Evolutionary conservation across 2,113 vertebrate genomes (phyloP).

Genomic region (Bos javanicus): DNA sequence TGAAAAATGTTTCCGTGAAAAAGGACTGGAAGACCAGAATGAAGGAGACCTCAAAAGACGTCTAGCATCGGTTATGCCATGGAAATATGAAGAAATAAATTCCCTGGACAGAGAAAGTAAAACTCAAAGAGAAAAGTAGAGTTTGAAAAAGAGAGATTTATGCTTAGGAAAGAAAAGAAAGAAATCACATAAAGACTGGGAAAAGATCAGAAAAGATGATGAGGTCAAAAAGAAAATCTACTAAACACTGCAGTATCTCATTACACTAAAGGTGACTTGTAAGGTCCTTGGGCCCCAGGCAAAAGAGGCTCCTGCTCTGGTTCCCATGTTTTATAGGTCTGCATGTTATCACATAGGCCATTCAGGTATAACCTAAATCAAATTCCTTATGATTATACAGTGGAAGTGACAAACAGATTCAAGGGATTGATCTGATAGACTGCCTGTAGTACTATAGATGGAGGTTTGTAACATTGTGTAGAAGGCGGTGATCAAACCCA

Average conservation of each 20-base stretch:
- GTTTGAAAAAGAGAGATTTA: not conserved
- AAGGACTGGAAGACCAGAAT: not conserved
- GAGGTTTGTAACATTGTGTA: not conserved
- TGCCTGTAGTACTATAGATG: not conserved
- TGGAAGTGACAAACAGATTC: not conserved
- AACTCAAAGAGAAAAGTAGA: not conserved
- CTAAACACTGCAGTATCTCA: not conserved
- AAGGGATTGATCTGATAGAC: not conserved
- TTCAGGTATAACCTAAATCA: not conserved
- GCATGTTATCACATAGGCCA: not conserved
- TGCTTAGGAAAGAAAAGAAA: not conserved
- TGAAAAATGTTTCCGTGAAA: not conserved
- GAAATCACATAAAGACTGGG: not conserved
- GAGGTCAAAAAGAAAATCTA: not conserved
- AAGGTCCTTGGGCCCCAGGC: not conserved
- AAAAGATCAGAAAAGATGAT: not conserved
- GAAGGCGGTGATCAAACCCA: not conserved
- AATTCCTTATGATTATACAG: not conserved
- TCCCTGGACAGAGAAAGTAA: not conserved
- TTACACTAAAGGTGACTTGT: not conserved
- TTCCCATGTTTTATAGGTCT: not conserved
- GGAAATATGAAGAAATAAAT: slow-evolving; percentile 13
- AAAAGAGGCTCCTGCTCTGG: not conserved
- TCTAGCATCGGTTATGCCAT: not conserved
- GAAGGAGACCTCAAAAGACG: not conserved